These are phyloP conservation scores for Glyptemys insculpta DNA, from an alignment of 2,797 vertebrate genomes.

Conservation along the genomic window DNA sequence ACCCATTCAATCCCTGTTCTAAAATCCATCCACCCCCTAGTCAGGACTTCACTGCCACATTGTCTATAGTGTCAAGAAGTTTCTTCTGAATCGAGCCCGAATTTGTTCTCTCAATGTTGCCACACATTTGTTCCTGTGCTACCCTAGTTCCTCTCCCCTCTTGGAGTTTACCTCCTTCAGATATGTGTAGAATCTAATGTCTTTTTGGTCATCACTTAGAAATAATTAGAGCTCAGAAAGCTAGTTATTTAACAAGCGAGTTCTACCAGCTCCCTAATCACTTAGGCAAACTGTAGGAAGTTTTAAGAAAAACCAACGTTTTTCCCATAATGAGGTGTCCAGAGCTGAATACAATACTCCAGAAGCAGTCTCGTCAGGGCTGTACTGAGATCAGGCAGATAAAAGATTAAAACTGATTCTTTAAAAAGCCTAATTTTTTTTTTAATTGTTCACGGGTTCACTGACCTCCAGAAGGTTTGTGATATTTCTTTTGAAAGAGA, in stretches of 20 bases:
- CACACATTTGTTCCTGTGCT: background rate
- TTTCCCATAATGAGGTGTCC: background rate
- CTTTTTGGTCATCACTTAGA: accelerated
- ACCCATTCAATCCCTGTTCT: background rate
- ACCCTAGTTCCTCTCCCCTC: background rate
- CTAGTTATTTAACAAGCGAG: background rate
- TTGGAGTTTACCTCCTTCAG: background rate
- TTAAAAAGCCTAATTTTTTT: background rate
- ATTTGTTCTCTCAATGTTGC: background rate
- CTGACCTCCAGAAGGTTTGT: background rate
- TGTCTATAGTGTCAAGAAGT: background rate
- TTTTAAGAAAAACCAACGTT: accelerated
- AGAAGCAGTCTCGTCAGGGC: too few relatives aligned
- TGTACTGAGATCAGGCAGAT: background rate
- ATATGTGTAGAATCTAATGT: accelerated
- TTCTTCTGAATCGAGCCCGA: background rate
- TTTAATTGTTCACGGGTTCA: background rate
- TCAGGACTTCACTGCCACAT: background rate
- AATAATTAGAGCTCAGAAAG: background rate
- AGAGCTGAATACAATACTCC: background rate
- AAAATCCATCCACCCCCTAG: background rate
- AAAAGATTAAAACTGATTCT: background rate
- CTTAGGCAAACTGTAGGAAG: background rate
- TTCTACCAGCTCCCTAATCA: background rate
- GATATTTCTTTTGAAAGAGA: background rate